Percentiles rank a stretch among this genome's conserved stretches.
Conservation (phyloP, 2,797 vertebrate genomes). For the Oreochromis grahami region DNA sequence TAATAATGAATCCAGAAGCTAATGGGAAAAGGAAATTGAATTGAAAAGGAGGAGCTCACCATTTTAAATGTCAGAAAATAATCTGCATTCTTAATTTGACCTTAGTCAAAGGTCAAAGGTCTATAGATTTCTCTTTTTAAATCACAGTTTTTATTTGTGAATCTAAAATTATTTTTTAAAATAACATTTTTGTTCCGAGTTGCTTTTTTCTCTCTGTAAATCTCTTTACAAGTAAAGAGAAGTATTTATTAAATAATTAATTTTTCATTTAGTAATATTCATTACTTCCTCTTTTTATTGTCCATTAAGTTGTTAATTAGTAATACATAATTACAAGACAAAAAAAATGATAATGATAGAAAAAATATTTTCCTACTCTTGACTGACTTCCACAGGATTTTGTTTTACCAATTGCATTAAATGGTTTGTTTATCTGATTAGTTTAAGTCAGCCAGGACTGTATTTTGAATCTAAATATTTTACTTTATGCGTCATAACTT, state of each 20-base stretch:
- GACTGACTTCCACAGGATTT: background rate
- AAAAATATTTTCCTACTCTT: background rate
- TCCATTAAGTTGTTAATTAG: background rate
- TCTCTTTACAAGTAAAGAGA: background rate
- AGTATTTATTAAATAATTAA: background rate
- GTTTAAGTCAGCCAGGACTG: background rate
- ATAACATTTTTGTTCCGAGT: background rate
- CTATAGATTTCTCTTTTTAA: background rate
- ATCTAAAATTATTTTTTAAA: background rate
- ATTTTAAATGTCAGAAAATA: background rate
- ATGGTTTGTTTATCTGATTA: background rate
- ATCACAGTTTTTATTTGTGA: background rate
- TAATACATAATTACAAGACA: background rate
- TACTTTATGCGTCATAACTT: background rate
- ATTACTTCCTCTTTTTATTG: background rate
- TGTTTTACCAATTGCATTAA: background rate
- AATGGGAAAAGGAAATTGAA: background rate
- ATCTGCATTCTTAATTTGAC: background rate
- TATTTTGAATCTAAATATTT: background rate
- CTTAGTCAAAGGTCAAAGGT: background rate
- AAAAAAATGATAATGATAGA: background rate
- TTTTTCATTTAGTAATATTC: background rate
- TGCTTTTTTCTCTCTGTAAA: background rate
- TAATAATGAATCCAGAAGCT: background rate
- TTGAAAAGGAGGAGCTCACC: background rate